Evolutionary conservation across 2,888 invertebrate genomes (phyloP), one percentile per base, ranked within the genome.

Genomic region (Dynastes hyllus): DNA sequence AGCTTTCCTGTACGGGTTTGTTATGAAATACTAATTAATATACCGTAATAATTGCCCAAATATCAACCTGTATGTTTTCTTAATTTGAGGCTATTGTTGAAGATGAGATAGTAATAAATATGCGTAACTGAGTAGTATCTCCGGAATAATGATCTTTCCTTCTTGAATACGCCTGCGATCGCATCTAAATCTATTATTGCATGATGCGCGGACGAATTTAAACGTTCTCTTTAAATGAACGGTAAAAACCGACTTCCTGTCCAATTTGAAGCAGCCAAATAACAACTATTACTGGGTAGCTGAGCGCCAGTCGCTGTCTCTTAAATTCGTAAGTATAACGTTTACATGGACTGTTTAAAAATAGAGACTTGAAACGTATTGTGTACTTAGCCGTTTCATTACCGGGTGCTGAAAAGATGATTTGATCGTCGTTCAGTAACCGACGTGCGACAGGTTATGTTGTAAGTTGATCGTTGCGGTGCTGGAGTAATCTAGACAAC

Each of bases 231-330:
- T 69, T 77, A 67, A 77, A 77, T 45, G 77, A 77, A 69, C 77
- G 55, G 77, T 77, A 77, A 77, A 77, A 77, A 77, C 77, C 61
- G 69, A 77, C 77, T 67, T 77, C 77, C 77, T 77, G 77, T 77
- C 69, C 73, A 75, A 75, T 75, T 73, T 73, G 45, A 61, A 75
- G 63, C 61, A 22, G 45, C 73, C 61, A 50, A 61, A 40, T 22
- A 75, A 75, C 61, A 45, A 75, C 61, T 40, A 63, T 50, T 61
- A 70, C 51, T 45, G 71, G 66, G 53, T 55, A 55, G 37, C 71
- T n/a, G 61, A 63, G 61, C 61, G 45, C 63, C 16, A 61, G 73
- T 75, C 40, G 61, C 45, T 75, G 45, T 75, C 61, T 75, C 61
- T 61, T 61, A 75, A 61, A 75, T 75, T 75, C 73, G 61, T 75